Conservation (phyloP, 2,888 invertebrate genomes). For the Onthophagus sagittarius region DNA sequence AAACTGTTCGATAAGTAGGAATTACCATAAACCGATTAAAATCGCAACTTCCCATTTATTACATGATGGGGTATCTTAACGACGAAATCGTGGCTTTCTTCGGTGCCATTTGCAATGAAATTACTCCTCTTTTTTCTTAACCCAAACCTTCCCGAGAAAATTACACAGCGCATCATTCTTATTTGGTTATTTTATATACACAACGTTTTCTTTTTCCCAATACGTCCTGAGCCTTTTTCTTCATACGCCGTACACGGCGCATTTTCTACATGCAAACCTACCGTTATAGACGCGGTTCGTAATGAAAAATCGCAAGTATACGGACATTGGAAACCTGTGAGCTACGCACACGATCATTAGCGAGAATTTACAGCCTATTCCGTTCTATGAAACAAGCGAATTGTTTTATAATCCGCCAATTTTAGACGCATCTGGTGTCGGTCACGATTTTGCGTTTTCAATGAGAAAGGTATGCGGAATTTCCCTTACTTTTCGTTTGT, state of each 20-base stretch:
- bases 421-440: background rate
- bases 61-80: background rate
- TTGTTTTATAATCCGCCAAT: background rate
- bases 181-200: background rate
- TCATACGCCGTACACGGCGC: background rate
- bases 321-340: background rate
- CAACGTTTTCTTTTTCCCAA: background rate
- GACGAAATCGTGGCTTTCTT: background rate
- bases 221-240: background rate
- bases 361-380: background rate
- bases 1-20: background rate
- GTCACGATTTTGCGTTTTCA: background rate
- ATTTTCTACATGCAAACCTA: background rate
- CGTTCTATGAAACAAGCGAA: background rate
- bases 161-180: background rate
- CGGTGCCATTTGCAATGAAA: background rate
- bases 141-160: background rate
- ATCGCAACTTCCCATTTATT: background rate
- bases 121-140: background rate
- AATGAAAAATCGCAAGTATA: background rate
- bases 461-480: background rate
- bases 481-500: background rate
- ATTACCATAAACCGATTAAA: background rate
- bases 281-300: background rate
- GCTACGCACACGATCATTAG: background rate